Conservation (phyloP, 2,113 vertebrate genomes). For the Plecturocebus donacophilus region DNA sequence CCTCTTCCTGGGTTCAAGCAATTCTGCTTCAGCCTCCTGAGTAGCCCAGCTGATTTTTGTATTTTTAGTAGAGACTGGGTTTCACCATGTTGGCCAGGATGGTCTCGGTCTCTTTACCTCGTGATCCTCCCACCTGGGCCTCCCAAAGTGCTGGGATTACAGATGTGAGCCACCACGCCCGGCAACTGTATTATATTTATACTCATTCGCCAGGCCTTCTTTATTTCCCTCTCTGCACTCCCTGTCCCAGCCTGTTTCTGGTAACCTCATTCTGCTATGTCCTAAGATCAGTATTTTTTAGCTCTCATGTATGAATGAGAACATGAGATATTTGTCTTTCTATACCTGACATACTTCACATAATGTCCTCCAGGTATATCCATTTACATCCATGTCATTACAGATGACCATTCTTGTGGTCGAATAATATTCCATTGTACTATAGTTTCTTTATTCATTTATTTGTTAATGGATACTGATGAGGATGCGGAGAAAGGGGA, state of each 20-base stretch:
- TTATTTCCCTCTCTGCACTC: not conserved
- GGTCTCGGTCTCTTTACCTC: too few species aligned
- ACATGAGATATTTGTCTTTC: not conserved
- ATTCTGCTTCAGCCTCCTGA: too few species aligned
- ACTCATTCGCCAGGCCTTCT: not conserved
- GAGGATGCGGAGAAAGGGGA: not conserved
- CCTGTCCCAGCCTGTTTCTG: not conserved
- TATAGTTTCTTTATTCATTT: not conserved
- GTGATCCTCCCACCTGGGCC: too few species aligned
- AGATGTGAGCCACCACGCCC: too few species aligned
- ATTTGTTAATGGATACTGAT: not conserved
- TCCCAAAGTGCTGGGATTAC: too few species aligned
- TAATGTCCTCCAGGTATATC: not conserved
- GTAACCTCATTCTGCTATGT: not conserved
- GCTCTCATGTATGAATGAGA: not conserved
- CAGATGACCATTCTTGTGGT: not conserved
- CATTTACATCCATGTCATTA: not conserved
- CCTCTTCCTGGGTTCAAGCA: too few species aligned
- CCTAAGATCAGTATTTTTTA: not conserved
- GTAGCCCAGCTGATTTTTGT: too few species aligned
- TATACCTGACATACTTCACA: not conserved
- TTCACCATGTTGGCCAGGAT: too few species aligned
- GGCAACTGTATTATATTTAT: not conserved
- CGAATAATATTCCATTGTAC: not conserved
- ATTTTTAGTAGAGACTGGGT: too few species aligned